Evolutionary conservation across 2,113 vertebrate species (phyloP), one percentile per base, ranked within the genome.

Genomic region (Emydura subglobosa): DNA sequence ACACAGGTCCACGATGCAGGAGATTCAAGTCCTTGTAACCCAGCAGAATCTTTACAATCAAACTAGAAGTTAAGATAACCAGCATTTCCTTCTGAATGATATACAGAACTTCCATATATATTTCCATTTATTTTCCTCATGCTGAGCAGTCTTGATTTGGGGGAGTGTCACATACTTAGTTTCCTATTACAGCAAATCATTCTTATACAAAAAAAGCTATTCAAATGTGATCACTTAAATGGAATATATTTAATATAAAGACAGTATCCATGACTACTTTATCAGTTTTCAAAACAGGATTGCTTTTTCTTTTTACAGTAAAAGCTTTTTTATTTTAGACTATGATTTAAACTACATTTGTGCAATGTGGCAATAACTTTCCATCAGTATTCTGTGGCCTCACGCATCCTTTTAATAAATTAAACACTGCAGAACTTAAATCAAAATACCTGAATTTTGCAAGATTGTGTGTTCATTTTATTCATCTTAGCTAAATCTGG

Each of bases 251-350:
- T 54, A 80, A 91, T 85, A 81, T 19, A 87, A 89, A 87, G 61
- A 89, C 1, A 94, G 42, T 4, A 94, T 80, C 89, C 44, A 65
- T 87, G 91, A 65, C 78, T 92, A 83, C 39, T 84, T 91, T 59
- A 92, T 74, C 21, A 83, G 59, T 55, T 84, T 87, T 79, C 55
- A 82, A 92, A 89, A 31, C 42, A 51, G 82, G 25, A 87, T n/a
- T 84, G 31, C 1, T 79, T 79, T 25, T 59, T 54, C 55, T 44
- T 80, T n/a, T 53, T 82, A 2, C 61, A 34, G 44, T 82, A 59
- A 86, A 89, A 88, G 51, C 51, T 88, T 47, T 86, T 82, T 13
- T 11, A 25, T 44, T 79, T 53, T 19, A 54, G 4, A 57, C 8
- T 39, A 82, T 86, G 39, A 53, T 89, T 42, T 31, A 78, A 80